Percentiles rank a stretch among this genome's conserved stretches.
Conservation (phyloP, 2,888 invertebrate genomes). For the Acleris sparsana region DNA sequence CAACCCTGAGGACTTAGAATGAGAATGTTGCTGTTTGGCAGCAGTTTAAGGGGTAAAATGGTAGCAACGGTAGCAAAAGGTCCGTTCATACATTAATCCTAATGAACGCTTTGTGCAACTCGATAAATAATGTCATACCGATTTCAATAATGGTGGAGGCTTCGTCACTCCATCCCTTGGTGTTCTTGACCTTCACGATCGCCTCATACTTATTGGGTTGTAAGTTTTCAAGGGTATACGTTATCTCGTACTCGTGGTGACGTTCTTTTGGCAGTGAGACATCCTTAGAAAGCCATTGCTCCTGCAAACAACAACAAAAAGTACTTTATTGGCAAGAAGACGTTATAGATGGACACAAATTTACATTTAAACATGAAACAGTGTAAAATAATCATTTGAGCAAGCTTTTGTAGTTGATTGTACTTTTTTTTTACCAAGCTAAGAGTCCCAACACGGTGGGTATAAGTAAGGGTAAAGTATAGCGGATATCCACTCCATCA, state of each 20-base stretch:
- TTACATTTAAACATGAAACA: background rate
- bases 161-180: slow-evolving; percentile 62
- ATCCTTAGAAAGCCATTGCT: slow-evolving; percentile 47
- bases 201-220: slow-evolving; percentile 62
- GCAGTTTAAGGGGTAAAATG: too few species aligned
- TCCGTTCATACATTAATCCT: too few species aligned
- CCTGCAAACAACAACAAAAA: slow-evolving; percentile 44
- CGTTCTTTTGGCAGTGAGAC: slow-evolving; percentile 54
- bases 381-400: background rate
- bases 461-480: too few species aligned
- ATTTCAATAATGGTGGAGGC: slow-evolving; percentile 50
- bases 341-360: too few species aligned
- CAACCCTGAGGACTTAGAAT: too few species aligned
- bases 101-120: slow-evolving; percentile 8
- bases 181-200: slow-evolving; percentile 61
- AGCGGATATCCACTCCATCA: too few species aligned
- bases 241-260: slow-evolving; percentile 55
- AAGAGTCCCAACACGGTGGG: too few species aligned
- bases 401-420: background rate
- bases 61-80: too few species aligned
- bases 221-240: slow-evolving; percentile 51
- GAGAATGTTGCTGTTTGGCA: too few species aligned
- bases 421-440: too few species aligned
- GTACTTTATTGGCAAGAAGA: too few species aligned
- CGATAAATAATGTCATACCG: slow-evolving; percentile 46